These are phyloP conservation scores for Strix aluco DNA, from an alignment of 2,113 vertebrate species.

Conservation along the genomic window DNA sequence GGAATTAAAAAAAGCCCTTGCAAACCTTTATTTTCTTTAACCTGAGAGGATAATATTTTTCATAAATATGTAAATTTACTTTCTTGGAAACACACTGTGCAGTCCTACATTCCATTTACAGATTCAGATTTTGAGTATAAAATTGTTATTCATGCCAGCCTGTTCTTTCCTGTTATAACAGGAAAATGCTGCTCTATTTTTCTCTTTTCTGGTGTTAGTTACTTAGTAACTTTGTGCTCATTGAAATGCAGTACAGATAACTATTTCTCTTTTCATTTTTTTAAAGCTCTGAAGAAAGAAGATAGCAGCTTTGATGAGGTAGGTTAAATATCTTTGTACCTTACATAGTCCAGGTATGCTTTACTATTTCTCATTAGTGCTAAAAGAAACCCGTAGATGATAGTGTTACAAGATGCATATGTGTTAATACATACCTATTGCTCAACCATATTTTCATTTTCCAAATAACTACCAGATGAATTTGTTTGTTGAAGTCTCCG, in stretches of 20 bases:
- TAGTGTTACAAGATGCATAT: neutral
- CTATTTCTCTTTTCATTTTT: slow-evolving; percentile 69
- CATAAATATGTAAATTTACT: slow-evolving; percentile 66
- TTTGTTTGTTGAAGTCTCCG: neutral
- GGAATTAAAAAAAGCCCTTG: neutral
- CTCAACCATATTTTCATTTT: neutral
- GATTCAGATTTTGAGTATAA: slow-evolving; percentile 48
- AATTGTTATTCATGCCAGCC: slow-evolving; percentile 43
- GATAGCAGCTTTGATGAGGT: slow-evolving; percentile 95
- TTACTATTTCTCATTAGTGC: neutral
- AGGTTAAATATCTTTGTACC: slow-evolving; percentile 66
- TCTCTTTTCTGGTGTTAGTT: neutral
- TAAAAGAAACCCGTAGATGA: neutral
- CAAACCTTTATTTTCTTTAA: neutral
- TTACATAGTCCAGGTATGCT: neutral
- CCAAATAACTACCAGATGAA: neutral
- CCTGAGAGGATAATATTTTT: slow-evolving; percentile 44
- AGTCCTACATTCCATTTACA: slow-evolving; percentile 25
- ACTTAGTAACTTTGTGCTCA: slow-evolving; percentile 13
- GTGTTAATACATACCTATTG: neutral
- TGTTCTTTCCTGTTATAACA: slow-evolving; percentile 55
- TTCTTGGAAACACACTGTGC: slow-evolving; percentile 29
- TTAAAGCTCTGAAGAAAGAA: slow-evolving; percentile 96
- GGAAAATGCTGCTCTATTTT: neutral
- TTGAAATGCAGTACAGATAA: slow-evolving; percentile 60